A percentile compares a stretch with the other conserved stretches of the same genome.
These are phyloP conservation scores for Montifringilla adamsi DNA, from an alignment of 2,113 vertebrate genomes.

Conservation along the genomic window DNA sequence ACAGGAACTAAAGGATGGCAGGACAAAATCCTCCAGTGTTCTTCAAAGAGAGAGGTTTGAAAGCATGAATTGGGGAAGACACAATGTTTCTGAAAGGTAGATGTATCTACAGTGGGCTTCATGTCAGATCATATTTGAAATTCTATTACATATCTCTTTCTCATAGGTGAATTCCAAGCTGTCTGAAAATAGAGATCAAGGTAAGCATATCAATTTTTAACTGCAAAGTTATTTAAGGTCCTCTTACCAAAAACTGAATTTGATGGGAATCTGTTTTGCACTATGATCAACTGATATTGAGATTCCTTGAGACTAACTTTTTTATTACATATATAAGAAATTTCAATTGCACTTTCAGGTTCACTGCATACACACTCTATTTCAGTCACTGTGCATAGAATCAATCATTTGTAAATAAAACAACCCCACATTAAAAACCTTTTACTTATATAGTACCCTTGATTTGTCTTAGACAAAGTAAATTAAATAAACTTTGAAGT, in stretches of 20 bases:
- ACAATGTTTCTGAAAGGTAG: not conserved
- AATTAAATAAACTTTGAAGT: not conserved
- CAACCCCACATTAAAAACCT: not conserved
- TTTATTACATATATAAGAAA: not conserved
- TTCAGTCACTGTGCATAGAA: not conserved
- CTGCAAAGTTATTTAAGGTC: not conserved
- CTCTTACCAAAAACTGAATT: not conserved
- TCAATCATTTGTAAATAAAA: not conserved
- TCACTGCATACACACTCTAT: not conserved
- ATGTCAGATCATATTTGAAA: not conserved
- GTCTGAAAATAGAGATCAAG: not conserved
- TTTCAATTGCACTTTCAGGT: not conserved
- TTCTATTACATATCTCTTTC: not conserved
- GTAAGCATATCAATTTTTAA: not conserved
- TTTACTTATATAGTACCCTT: not conserved
- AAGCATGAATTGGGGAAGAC: not conserved
- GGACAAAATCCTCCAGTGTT: not conserved
- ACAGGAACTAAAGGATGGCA: not conserved
- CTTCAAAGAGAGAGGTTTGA: not conserved
- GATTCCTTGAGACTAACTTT: not conserved
- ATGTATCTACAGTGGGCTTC: not conserved
- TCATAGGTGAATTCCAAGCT: not conserved
- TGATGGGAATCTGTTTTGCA: not conserved
- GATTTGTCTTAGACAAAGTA: not conserved
- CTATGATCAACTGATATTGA: not conserved